phyloP scores from a whole-genome alignment of 1,140 invertebrate species.

The Piezodorus guildinii region DNA sequence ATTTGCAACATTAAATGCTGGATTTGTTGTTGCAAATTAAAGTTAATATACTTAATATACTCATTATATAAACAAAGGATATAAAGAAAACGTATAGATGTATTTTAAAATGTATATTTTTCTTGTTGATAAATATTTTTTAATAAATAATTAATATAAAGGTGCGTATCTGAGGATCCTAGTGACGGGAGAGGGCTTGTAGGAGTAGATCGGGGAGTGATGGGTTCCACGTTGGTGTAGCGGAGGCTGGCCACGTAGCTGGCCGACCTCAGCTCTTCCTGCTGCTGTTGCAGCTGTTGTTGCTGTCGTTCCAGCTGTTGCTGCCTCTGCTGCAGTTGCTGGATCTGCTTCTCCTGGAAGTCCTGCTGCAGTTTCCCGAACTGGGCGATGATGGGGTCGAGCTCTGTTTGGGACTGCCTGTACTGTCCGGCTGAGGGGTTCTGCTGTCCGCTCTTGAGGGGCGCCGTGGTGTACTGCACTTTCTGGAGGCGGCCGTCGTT shows the following conservation, averaged over 20 bases:
- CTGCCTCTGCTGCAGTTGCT: not conserved
- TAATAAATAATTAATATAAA: not conserved
- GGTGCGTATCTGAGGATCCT: conserved; percentile 17
- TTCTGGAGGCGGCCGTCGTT: not conserved
- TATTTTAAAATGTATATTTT: no score
- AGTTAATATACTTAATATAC: no score
- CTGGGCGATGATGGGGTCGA: not conserved
- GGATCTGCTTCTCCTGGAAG: not conserved
- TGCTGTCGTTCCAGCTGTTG: not conserved
- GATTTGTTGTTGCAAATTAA: no score
- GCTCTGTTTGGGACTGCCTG: not conserved
- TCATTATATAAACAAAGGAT: no score
- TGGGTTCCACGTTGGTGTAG: conserved; percentile 29
- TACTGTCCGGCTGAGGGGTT: not conserved
- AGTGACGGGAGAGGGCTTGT: not conserved
- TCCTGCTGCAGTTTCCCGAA: not conserved
- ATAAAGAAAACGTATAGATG: no score
- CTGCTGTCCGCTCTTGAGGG: not conserved
- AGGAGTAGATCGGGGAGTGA: conserved; percentile 22
- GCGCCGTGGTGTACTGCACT: not conserved
- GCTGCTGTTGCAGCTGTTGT: not conserved
- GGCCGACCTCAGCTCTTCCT: not conserved
- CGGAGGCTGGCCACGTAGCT: conserved; percentile 26
- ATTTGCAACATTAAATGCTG: no score
- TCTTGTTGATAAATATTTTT: no score